Evolutionary conservation across 1,140 invertebrate genomes (phyloP).

Genomic region (Papilio polyxenes): DNA sequence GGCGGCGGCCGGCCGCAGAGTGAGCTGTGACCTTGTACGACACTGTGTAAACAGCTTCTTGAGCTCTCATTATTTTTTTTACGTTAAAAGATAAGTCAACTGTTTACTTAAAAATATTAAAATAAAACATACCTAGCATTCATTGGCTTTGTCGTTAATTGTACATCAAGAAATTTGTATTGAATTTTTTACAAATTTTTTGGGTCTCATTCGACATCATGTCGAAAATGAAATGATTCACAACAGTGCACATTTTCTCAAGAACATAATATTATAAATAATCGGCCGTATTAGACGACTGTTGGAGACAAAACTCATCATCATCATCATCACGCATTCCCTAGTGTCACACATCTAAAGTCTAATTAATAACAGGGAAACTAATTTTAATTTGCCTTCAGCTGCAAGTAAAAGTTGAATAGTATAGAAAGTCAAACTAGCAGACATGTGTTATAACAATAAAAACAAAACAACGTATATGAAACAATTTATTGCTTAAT

Average conservation of each 20-base stretch:
- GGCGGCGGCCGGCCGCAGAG: neutral
- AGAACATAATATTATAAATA: too few species aligned
- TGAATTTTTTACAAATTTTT: neutral
- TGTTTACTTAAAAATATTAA: neutral
- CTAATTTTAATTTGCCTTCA: too few species aligned
- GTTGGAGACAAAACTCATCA: too few species aligned
- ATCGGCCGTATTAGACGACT: too few species aligned
- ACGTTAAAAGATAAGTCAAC: conserved; percentile 5
- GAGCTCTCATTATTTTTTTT: neutral
- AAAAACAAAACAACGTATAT: neutral
- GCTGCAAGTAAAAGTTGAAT: too few species aligned
- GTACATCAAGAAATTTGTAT: neutral
- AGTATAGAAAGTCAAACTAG: neutral
- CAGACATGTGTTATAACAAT: neutral
- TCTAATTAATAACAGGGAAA: too few species aligned
- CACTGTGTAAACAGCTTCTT: neutral
- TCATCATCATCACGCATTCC: too few species aligned
- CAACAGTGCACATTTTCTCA: too few species aligned
- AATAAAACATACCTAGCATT: neutral
- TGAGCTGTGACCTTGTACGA: neutral
- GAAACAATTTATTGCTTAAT: conserved; percentile 4
- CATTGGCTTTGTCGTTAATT: too few species aligned
- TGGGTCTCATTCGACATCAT: too few species aligned
- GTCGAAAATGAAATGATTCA: too few species aligned
- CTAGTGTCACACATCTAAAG: too few species aligned